These are phyloP conservation scores for Ellobium chinense DNA, from an alignment of 2,888 invertebrate species.

Conservation along the genomic window DNA sequence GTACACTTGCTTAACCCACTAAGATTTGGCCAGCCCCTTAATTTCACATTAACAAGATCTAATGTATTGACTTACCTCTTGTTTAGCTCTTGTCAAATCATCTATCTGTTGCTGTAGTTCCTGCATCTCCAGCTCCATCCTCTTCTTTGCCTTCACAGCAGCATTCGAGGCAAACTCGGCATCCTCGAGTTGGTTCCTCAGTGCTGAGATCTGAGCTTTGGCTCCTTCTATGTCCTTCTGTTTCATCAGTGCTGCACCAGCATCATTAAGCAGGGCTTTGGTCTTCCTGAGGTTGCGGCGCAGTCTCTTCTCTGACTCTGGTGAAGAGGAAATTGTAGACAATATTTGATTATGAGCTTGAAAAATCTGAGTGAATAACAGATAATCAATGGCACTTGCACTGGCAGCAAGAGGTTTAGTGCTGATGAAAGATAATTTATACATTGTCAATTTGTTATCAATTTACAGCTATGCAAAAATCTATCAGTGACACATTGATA, in stretches of 20 bases:
- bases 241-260: slow-evolving; percentile 93
- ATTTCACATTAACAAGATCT: too few relatives aligned
- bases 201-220: slow-evolving; percentile 87
- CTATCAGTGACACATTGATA: too few relatives aligned
- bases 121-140: slow-evolving; percentile 90
- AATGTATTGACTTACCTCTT: slow-evolving; percentile 86
- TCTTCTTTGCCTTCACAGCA: slow-evolving; percentile 91
- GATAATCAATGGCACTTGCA: too few relatives aligned
- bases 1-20: too few relatives aligned
- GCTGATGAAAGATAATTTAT: too few relatives aligned
- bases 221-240: slow-evolving; percentile 92
- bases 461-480: too few relatives aligned
- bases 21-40: too few relatives aligned
- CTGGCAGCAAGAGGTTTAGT: too few relatives aligned
- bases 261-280: slow-evolving; percentile 92
- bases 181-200: slow-evolving; percentile 93
- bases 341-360: too few relatives aligned
- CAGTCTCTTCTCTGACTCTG: slow-evolving; percentile 80
- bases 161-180: slow-evolving; percentile 90
- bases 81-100: slow-evolving; percentile 86
- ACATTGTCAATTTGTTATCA: too few relatives aligned
- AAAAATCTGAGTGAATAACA: too few relatives aligned
- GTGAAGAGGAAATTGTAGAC: not conserved
- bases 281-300: slow-evolving; percentile 93
- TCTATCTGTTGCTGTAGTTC: slow-evolving; percentile 91